Evolutionary conservation across 1,140 invertebrate species (phyloP), one percentile per base, ranked within the genome.

Genomic region (Drosophila ambigua): DNA sequence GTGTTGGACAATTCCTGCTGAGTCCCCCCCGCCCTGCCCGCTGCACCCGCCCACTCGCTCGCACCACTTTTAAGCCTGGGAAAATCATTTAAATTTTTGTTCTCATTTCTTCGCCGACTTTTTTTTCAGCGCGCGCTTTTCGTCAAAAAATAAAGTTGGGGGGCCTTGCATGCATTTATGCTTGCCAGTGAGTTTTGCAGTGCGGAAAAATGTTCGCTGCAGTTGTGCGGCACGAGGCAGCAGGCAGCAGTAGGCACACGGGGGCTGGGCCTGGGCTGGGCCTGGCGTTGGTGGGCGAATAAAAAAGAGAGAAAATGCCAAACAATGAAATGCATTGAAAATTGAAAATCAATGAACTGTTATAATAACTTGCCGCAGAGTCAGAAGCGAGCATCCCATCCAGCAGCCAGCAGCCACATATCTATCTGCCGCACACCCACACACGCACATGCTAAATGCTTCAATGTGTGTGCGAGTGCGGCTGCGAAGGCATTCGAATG

Each of bases 281-380:
- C 13, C 11, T 13, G 26, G 35, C n/a, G 51, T 45, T 16, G 54
- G 55, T 9, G 13, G 13, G n/a, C 28, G 50, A 24, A 52, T 26
- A 35, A 49, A 39, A n/a, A 16, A 44, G 20, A 24, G 15, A 44
- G 49, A 53, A 66, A 63, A 60, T 48, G 24, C 82, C 82, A 87
- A 87, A 85, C 82, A 87, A 85, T 81, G 82, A 65, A 80, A 85
- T 85, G 82, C 82, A 85, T 87, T 78, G 82, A 87, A 85, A 85
- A 85, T 85, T 85, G 82, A 85, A 85, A 85, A 85, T 85, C 82
- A 85, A 87, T 85, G 82, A 85, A 85, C 82, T 85, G 82, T 85
- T 85, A 85, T 85, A 87, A 85, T 85, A 85, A 85, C 82, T 87
- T 85, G 78, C 83, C 78, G 77, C 81, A 81, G 81, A 77, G 74